Conservation (phyloP, 2,113 vertebrate species). For the Melanerpes formicivorus region DNA sequence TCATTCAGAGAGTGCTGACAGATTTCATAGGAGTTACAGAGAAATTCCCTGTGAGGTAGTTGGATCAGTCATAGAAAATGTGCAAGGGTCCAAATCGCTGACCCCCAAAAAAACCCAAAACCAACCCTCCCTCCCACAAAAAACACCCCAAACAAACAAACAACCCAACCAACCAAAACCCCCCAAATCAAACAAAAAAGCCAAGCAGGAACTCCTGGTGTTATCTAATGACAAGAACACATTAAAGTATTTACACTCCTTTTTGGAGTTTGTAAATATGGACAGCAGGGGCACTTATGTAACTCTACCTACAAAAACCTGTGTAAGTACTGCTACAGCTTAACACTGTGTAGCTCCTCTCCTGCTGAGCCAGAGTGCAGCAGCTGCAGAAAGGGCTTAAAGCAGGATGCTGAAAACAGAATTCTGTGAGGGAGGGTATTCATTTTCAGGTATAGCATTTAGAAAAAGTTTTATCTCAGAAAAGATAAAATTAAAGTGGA, state of each 20-base stretch:
- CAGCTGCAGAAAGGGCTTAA: neutral
- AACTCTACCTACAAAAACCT: neutral
- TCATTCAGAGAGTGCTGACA: neutral
- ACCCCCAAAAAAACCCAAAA: neutral
- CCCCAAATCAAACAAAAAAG: no score
- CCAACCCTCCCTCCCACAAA: neutral
- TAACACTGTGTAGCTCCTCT: neutral
- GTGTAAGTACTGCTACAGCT: neutral
- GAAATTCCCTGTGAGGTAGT: neutral
- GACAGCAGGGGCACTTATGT: neutral
- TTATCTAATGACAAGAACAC: neutral
- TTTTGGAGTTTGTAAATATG: neutral
- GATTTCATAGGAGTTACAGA: neutral
- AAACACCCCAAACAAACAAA: neutral
- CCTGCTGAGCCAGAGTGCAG: neutral
- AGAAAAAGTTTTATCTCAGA: neutral
- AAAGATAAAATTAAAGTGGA: conserved; percentile 17
- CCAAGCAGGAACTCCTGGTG: neutral
- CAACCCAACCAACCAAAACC: no score
- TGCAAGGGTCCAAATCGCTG: neutral
- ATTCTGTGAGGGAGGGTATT: neutral
- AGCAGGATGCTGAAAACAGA: neutral
- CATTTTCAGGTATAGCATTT: neutral
- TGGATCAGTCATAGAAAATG: neutral
- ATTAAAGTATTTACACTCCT: neutral